These are phyloP conservation scores for Amphiprion percula DNA, from an alignment of 2,113 vertebrate genomes.

Conservation along the genomic window DNA sequence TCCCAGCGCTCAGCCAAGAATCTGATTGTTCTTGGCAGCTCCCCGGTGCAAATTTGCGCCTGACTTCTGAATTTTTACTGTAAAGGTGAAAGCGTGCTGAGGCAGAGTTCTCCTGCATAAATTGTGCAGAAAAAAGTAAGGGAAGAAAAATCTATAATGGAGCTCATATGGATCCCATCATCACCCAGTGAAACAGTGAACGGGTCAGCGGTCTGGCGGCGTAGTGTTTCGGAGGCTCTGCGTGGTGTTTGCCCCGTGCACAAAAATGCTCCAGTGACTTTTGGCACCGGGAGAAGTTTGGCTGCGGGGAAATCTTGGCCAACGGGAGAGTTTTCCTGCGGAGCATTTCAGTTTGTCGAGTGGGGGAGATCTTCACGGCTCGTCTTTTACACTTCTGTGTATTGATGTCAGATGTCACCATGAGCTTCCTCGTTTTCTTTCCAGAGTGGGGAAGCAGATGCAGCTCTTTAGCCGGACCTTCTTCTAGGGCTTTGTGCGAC, in stretches of 20 bases:
- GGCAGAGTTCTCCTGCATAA: conserved; percentile 35
- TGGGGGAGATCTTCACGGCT: conserved; percentile 47
- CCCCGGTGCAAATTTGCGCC: conserved; percentile 17
- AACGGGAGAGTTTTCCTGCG: conserved; percentile 63
- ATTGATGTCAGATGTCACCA: conserved; percentile 46
- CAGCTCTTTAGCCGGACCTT: conserved; percentile 44
- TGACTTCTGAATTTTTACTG: conserved; percentile 26
- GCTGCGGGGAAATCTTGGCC: conserved; percentile 59
- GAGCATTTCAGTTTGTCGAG: conserved; percentile 68
- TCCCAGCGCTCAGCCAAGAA: background rate
- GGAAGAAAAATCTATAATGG: conserved; percentile 49
- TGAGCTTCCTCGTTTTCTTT: conserved; percentile 8
- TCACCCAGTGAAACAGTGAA: conserved; percentile 58
- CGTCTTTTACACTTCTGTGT: conserved; percentile 46
- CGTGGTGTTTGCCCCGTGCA: conserved; percentile 41
- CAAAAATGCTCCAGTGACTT: conserved; percentile 69
- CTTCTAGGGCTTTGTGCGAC: background rate
- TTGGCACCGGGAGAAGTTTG: conserved; percentile 57
- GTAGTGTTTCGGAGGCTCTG: conserved; percentile 47
- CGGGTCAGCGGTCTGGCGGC: conserved; percentile 53
- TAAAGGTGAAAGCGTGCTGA: conserved; percentile 24
- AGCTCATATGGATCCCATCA: conserved; percentile 66
- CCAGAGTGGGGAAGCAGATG: conserved; percentile 11
- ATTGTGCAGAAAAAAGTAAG: conserved; percentile 11
- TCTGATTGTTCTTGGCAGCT: conserved; percentile 27